These are phyloP conservation scores for Clytia hemisphaerica DNA, from an alignment of 30 jellyfish, hydroid and myxozoan genomes.

Conservation along the genomic window DNA sequence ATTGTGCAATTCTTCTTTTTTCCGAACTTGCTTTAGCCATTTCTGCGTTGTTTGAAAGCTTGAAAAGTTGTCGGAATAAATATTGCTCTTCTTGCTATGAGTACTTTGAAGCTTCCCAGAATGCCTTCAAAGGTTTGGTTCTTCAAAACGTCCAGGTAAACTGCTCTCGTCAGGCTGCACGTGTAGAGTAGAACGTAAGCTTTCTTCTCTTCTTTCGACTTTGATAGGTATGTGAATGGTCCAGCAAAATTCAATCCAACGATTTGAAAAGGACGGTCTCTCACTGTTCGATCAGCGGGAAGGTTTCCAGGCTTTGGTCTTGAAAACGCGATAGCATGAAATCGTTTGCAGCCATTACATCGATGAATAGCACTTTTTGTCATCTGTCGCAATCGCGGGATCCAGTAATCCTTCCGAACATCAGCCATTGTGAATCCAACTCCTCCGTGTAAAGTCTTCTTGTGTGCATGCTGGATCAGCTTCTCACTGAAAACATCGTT, in stretches of 20 bases:
- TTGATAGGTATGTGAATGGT: constrained; percentile 1
- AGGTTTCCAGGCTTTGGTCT: background rate
- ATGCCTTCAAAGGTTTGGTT: constrained; percentile 32
- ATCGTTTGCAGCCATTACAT: constrained; percentile 25
- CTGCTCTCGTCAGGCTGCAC: constrained; percentile 30
- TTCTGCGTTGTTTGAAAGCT: constrained; percentile 35
- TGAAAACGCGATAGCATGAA: background rate
- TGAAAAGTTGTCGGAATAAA: constrained; percentile 22
- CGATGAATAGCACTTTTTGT: constrained; percentile 16
- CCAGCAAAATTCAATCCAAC: no score
- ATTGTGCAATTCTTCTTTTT: constrained; percentile 20
- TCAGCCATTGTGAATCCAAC: constrained; percentile 15
- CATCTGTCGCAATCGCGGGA: constrained; percentile 49
- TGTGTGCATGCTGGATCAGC: constrained; percentile 18
- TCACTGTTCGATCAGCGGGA: constrained; percentile 14
- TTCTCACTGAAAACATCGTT: constrained; percentile 20
- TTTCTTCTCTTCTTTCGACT: background rate
- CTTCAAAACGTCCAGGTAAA: constrained; percentile 14
- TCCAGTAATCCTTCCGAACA: constrained; percentile 28
- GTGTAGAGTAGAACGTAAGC: constrained; percentile 26
- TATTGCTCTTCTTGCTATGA: constrained; percentile 29
- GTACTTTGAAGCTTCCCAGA: constrained; percentile 7
- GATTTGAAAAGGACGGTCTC: constrained; percentile 28
- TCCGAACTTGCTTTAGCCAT: constrained; percentile 42
- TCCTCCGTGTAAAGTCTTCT: no score